A percentile compares a stretch with the other conserved stretches of the same genome.
These are phyloP conservation scores for Dryadula phaetusa DNA, from an alignment of 2,888 invertebrate genomes.

Conservation along the genomic window DNA sequence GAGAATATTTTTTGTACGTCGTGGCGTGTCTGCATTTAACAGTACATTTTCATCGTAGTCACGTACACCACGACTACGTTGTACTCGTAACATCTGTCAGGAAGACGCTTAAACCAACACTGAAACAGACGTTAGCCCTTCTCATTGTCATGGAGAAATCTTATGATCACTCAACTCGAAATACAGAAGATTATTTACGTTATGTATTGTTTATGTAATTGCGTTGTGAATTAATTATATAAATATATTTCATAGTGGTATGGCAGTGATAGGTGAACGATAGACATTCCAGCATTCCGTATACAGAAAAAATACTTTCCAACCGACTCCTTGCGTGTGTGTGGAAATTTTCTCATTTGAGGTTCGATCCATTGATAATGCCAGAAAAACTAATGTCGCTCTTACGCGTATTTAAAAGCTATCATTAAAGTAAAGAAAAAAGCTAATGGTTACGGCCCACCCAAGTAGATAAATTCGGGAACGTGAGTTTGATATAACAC, in stretches of 20 bases:
- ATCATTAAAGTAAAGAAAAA: slow-evolving; percentile 77
- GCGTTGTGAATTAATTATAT: too few relatives aligned
- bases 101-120: slow-evolving; percentile 58
- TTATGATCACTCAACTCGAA: slow-evolving; percentile 24
- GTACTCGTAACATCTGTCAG: slow-evolving; percentile 65
- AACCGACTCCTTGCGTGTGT: not conserved
- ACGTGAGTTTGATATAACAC: slow-evolving; percentile 75
- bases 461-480: slow-evolving; percentile 74
- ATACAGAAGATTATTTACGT: not conserved
- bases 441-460: slow-evolving; percentile 76
- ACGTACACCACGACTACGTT: slow-evolving; percentile 58
- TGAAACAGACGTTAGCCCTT: slow-evolving; percentile 56
- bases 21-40: slow-evolving; percentile 48
- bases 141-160: slow-evolving; percentile 36
- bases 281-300: not conserved
- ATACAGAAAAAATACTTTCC: not conserved
- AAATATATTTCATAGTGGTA: too few relatives aligned
- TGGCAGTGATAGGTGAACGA: not conserved
- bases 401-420: slow-evolving; percentile 64
- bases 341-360: slow-evolving; percentile 10
- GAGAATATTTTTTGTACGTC: not conserved
- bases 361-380: slow-evolving; percentile 40
- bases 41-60: slow-evolving; percentile 65
- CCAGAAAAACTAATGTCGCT: slow-evolving; percentile 63
- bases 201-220: not conserved